phyloP scores from a whole-genome alignment of 2,888 invertebrate genomes.

The Nemapogon koenigi region DNA sequence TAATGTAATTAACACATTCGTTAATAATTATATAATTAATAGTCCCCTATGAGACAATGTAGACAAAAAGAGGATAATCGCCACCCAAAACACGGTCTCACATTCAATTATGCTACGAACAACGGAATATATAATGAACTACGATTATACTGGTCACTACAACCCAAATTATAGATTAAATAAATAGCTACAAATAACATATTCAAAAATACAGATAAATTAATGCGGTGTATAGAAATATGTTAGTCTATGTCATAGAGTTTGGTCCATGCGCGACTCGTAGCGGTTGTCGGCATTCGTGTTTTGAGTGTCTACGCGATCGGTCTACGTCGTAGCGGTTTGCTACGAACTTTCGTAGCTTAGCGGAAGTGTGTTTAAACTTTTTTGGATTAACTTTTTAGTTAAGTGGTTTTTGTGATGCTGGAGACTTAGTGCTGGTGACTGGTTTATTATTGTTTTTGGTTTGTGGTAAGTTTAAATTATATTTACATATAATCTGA shows the following conservation, averaged over 20 bases:
- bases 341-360: conserved; percentile 20
- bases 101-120: conserved; percentile 32
- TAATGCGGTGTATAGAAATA: not conserved
- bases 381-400: conserved; percentile 10
- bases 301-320: conserved; percentile 24
- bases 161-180: too few relatives aligned
- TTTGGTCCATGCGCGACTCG: conserved; percentile 6
- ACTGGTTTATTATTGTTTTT: too few relatives aligned
- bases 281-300: conserved; percentile 7
- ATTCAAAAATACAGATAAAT: too few relatives aligned
- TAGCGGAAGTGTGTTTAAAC: conserved; percentile 15
- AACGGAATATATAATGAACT: conserved; percentile 22
- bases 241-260: conserved; percentile 13
- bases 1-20: too few relatives aligned
- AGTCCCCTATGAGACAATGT: conserved; percentile 20
- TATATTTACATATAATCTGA: too few relatives aligned
- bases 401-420: conserved; percentile 10
- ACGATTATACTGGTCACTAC: too few relatives aligned
- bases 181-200: too few relatives aligned
- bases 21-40: conserved; percentile 7
- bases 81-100: conserved; percentile 26
- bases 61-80: conserved; percentile 32
- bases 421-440: too few relatives aligned
- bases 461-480: too few relatives aligned
- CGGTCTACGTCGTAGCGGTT: conserved; percentile 29